These are phyloP conservation scores for Tachypleus tridentatus DNA, from an alignment of 1,140 invertebrate species.

Conservation along the genomic window DNA sequence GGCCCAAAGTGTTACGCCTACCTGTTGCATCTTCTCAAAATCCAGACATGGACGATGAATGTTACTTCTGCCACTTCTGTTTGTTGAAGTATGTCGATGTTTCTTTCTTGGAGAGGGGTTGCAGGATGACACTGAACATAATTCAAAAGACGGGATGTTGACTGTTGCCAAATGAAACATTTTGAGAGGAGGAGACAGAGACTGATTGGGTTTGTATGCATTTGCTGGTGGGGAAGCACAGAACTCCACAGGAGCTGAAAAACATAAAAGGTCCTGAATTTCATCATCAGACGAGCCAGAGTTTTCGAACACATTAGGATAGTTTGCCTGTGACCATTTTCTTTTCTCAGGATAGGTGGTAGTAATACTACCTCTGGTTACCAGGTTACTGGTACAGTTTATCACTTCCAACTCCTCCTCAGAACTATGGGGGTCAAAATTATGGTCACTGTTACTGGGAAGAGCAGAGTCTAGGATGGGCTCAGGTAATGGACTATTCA, in stretches of 20 bases:
- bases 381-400: conserved; percentile 35
- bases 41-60: conserved; percentile 75
- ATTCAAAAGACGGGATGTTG: conserved; percentile 27
- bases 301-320: neutral
- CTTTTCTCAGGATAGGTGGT: conserved; percentile 49
- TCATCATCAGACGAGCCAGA: conserved; percentile 29
- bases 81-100: conserved; percentile 26
- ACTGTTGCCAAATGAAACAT: conserved; percentile 45
- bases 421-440: conserved; percentile 63
- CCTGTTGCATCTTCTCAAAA: conserved; percentile 94
- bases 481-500: conserved; percentile 1
- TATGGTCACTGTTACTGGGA: conserved; percentile 44
- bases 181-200: conserved; percentile 33
- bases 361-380: neutral
- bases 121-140: conserved; percentile 24
- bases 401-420: conserved; percentile 81
- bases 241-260: conserved; percentile 64
- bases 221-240: conserved; percentile 75
- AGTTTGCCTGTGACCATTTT: conserved; percentile 34
- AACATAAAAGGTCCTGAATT: conserved; percentile 45
- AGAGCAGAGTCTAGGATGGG: conserved; percentile 28
- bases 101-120: conserved; percentile 28
- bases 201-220: conserved; percentile 54
- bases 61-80: conserved; percentile 34
- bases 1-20: conserved; percentile 28